These are phyloP conservation scores for Himalopsyche anomala DNA, from an alignment of 2,888 invertebrate species.

Conservation along the genomic window DNA sequence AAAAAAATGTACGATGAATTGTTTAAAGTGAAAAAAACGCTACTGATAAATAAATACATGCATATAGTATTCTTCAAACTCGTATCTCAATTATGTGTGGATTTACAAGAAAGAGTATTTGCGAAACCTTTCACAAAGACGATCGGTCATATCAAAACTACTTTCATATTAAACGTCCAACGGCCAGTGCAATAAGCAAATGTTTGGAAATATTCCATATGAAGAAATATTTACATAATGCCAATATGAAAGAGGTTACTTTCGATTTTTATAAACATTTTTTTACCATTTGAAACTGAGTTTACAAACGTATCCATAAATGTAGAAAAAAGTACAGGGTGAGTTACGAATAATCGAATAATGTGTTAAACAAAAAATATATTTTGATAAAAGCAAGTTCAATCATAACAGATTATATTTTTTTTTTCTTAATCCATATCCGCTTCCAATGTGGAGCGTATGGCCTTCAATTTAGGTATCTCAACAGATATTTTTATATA, in stretches of 20 bases:
- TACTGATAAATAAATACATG: background rate
- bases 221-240: constrained; percentile 35
- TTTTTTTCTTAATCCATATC: no score
- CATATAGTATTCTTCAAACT: constrained; percentile 27
- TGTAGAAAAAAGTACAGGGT: no score
- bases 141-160: constrained; percentile 35
- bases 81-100: constrained; percentile 56
- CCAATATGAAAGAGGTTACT: background rate
- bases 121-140: constrained; percentile 18
- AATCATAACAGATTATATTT: no score
- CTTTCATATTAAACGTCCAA: constrained; percentile 9
- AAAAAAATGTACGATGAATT: no score
- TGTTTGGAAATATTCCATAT: background rate
- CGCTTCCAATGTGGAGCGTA: no score
- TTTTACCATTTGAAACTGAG: no score
- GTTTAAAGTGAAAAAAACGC: background rate
- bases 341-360: no score
- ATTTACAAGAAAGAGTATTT: constrained; percentile 45
- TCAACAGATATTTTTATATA: no score
- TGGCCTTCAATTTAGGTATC: no score
- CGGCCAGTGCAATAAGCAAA: constrained; percentile 36
- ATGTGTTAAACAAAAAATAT: no score
- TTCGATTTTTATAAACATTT: background rate
- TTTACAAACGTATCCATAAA: no score
- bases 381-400: no score